Conservation (phyloP, 2,888 invertebrate species). For the Pediacus dermestoides region DNA sequence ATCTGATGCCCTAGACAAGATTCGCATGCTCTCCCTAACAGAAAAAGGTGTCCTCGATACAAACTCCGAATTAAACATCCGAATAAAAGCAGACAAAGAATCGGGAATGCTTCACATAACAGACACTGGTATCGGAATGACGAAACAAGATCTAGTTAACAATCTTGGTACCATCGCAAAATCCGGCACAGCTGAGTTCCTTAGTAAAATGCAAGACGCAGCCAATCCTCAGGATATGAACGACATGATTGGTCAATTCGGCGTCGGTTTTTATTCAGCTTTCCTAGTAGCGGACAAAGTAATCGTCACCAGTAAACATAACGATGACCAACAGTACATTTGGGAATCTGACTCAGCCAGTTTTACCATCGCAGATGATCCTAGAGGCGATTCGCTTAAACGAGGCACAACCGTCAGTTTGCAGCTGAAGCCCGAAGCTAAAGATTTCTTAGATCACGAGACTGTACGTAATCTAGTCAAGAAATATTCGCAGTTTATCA, state of each 20-base stretch:
- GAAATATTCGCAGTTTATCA: constrained; percentile 99
- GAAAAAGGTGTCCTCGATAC: constrained; percentile 74
- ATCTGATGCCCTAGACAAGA: constrained; percentile 98
- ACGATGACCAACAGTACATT: constrained; percentile 89
- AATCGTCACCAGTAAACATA: constrained; percentile 92
- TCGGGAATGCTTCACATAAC: constrained; percentile 87
- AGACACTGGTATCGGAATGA: constrained; percentile 98
- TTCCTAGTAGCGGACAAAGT: constrained; percentile 95
- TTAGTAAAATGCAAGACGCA: constrained; percentile 81
- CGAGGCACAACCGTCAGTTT: constrained; percentile 70
- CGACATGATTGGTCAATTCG: constrained; percentile 99
- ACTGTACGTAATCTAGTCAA: constrained; percentile 87
- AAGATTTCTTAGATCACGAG: constrained; percentile 90
- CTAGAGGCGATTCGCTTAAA: constrained; percentile 85
- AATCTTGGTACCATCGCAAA: constrained; percentile 70
- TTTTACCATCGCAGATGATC: constrained; percentile 90
- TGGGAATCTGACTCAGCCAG: constrained; percentile 96
- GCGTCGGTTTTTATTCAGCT: constrained; percentile 98
- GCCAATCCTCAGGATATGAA: constrained; percentile 72
- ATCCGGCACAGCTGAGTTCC: constrained; percentile 79
- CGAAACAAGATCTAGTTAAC: constrained; percentile 84
- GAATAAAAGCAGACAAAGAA: constrained; percentile 92
- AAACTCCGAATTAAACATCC: constrained; percentile 80
- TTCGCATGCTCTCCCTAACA: constrained; percentile 88
- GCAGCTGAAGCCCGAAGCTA: constrained; percentile 94